Base-by-base conservation (phyloP, 2,888 invertebrate species). In the Caenorhabditis sp. region DNA sequence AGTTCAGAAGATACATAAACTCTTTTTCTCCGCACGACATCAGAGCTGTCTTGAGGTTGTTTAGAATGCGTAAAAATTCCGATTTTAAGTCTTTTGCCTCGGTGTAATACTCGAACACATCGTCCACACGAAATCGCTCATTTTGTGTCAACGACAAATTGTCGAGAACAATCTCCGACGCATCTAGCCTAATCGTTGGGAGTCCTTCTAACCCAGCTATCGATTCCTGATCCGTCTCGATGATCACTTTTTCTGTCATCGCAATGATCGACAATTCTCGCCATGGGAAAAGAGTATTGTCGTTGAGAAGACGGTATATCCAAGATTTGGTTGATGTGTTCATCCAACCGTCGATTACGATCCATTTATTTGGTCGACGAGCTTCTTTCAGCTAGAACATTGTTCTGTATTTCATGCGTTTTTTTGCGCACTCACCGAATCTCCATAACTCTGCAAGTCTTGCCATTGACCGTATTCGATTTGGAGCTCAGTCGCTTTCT, bases 281-380 rank as follows among this genome's bases (percentile, higher is more conserved):
- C 66, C 73, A 69, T 8, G 66, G 51, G 27, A 49, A 72, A 17
- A 72, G 62, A 6, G 69, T 69, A 51, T 65, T 58, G 14, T 69
- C 50, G 43, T 59, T 66, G 4, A 12, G 24, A 1, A 68, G 21
- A 50, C 73, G 53, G 4, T 59, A 21, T 1, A 73, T 23, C 73
- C 73, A 73, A 23, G 58, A 36, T 4, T n/a, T 26, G 1, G 69
- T 69, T 26, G 62, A 58, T 4, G 1, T 2, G 50, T 58, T 61
- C 60, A 74, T 62, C 10, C 27, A 37, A 1, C 74, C 74, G 27
- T 74, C 74, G 8, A 74, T 60, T 0, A 74, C 58, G 10, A 74
- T 65, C 74, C 74, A 74, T 53, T 66, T 69, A 26, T 74, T 66
- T 0, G 24, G 63, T 12, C 64, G 61, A 31, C 64, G 8, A 49